Conservation (phyloP, 2,797 vertebrate species). For the Cichlasoma orientale region DNA sequence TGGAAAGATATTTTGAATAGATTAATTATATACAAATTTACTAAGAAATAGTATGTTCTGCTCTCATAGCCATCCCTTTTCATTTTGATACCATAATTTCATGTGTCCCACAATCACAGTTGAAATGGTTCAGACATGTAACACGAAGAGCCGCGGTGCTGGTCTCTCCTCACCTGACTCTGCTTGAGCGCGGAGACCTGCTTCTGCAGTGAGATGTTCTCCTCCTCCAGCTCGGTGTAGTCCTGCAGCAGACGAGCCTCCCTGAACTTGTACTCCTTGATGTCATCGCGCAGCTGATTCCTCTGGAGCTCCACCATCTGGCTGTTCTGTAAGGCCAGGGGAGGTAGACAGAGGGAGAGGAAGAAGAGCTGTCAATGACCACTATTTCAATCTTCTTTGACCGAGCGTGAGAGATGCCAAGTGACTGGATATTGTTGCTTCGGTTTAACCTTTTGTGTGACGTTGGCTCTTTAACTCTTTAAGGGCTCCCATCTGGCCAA, state of each 20-base stretch:
- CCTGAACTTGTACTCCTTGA: constrained; percentile 97
- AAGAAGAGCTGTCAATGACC: constrained; percentile 29
- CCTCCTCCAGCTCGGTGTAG: constrained; percentile 96
- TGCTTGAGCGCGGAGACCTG: constrained; percentile 95
- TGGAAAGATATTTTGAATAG: neutral
- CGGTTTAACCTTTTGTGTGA: constrained; percentile 34
- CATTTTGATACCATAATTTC: neutral
- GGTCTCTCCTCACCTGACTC: constrained; percentile 86
- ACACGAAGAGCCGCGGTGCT: neutral
- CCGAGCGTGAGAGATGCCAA: neutral
- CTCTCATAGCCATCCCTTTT: neutral
- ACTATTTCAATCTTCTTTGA: constrained; percentile 15
- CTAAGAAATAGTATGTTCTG: neutral
- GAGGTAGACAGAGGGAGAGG: neutral
- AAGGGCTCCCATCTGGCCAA: constrained; percentile 49
- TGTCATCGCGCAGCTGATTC: constrained; percentile 91
- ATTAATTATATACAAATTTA: neutral
- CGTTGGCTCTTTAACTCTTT: constrained; percentile 17
- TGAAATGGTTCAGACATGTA: neutral
- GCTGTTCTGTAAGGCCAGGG: constrained; percentile 79
- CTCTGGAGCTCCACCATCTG: constrained; percentile 93
- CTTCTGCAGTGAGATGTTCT: constrained; percentile 98
- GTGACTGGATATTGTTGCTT: constrained; percentile 41
- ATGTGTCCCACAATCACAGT: neutral
- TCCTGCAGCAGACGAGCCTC: constrained; percentile 96